Conservation (phyloP, 2,797 vertebrate species). For the Zenarchopterus dispar region DNA sequence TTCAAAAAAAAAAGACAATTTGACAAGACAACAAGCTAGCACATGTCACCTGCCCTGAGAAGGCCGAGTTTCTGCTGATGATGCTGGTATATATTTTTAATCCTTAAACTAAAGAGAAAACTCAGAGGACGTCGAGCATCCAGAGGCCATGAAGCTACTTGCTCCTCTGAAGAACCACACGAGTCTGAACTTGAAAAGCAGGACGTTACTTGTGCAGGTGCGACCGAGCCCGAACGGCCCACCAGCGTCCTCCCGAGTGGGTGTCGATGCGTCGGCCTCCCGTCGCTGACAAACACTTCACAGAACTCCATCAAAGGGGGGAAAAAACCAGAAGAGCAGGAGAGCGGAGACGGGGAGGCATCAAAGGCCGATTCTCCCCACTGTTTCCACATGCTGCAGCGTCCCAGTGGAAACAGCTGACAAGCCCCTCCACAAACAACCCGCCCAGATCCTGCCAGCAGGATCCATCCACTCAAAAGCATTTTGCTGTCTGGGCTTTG, state of each 20-base stretch:
- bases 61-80: too few relatives aligned
- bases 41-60: too few relatives aligned
- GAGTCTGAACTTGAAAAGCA: background rate
- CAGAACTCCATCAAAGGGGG: slow-evolving; percentile 78
- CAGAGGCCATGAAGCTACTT: too few relatives aligned
- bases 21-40: too few relatives aligned
- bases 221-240: slow-evolving; percentile 19
- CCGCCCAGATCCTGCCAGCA: slow-evolving; percentile 79
- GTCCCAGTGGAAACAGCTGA: slow-evolving; percentile 73
- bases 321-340: slow-evolving; percentile 53
- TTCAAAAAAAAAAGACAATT: too few relatives aligned
- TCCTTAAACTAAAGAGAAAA: too few relatives aligned
- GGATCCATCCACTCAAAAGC: slow-evolving; percentile 73
- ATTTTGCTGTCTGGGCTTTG: slow-evolving; percentile 71
- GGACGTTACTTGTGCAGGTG: slow-evolving; percentile 29
- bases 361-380: slow-evolving; percentile 76
- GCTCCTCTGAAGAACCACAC: too few relatives aligned
- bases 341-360: slow-evolving; percentile 58
- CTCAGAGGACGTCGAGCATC: too few relatives aligned
- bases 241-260: slow-evolving; percentile 58
- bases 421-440: slow-evolving; percentile 79
- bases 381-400: slow-evolving; percentile 75
- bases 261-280: slow-evolving; percentile 70
- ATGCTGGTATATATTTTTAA: too few relatives aligned
- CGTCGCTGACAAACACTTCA: slow-evolving; percentile 74